Conservation (phyloP, 2,888 invertebrate genomes). For the Hypomecis atomaria region DNA sequence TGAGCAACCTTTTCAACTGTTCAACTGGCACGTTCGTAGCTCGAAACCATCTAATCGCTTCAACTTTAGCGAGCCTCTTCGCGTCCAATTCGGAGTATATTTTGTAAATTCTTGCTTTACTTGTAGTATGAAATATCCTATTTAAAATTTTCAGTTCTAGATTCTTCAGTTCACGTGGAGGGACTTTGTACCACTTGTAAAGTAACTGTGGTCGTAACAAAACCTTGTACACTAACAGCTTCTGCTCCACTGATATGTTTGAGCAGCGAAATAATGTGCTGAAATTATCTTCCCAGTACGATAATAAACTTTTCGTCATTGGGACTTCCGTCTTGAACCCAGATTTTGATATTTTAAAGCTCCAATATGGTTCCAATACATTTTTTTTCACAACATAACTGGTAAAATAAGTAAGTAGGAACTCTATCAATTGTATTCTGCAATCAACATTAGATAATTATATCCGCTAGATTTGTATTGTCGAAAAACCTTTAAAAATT, state of each 20-base stretch:
- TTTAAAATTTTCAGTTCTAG: slow-evolving; percentile 55
- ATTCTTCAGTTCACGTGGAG: slow-evolving; percentile 39
- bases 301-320: slow-evolving; percentile 13
- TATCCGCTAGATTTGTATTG: no score
- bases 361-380: no score
- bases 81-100: slow-evolving; percentile 54
- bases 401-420: no score
- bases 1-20: slow-evolving; percentile 32
- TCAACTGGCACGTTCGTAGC: slow-evolving; percentile 39
- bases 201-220: slow-evolving; percentile 61
- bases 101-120: background rate
- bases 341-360: no score
- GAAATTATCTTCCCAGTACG: slow-evolving; percentile 45
- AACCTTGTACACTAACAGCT: slow-evolving; percentile 59
- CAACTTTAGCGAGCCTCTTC: slow-evolving; percentile 51
- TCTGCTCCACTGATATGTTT: slow-evolving; percentile 45
- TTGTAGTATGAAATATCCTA: slow-evolving; percentile 49
- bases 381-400: no score
- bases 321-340: background rate
- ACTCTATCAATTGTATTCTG: no score
- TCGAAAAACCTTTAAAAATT: no score
- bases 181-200: slow-evolving; percentile 53
- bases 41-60: slow-evolving; percentile 56
- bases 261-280: slow-evolving; percentile 43
- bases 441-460: no score